Base-by-base conservation (phyloP, 1,140 invertebrate genomes). In the Leptonema lineaticorne region DNA sequence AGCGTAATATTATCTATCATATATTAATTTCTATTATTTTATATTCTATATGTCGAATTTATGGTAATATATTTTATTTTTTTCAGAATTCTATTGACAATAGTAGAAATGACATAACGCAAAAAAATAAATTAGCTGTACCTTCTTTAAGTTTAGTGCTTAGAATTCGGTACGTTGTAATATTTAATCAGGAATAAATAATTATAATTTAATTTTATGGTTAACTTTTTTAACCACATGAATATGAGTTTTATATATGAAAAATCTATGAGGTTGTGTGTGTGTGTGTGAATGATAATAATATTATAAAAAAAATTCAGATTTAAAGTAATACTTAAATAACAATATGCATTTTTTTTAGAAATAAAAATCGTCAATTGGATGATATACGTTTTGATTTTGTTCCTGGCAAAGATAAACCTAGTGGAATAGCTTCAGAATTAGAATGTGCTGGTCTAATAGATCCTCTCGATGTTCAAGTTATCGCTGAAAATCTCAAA, bases 371-470 rank as follows among this genome's bases (percentile, higher is more conserved):
- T 73, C 84, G 91, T 65, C 96, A 98, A 81, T 80, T 99, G 33
- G 98, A 99, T 80, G 97, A 99, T 77, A 99, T 99, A 72, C 88
- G 95, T 74, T 99, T 99, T 80, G 95, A 99, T 78, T 99, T 94
- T 79, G 89, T 91, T 2, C 88, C 92, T 11, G 93, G 93, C 1
- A 90, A 93, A 80, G 96, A 99, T 79, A 93, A 93, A 0, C 89
- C 95, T 0, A 94, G 97, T 80, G 95, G 95, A 46, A 97, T 98
- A 65, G 94, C 96, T 2, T 85, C 90, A 8, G 96, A 99, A 82
- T 81, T 99, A 69, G 94, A 98, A 11, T 92, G 92, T 57, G 96
- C 96, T 20, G 95, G 96, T 6, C 83, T 99, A 16, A 94, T 99
- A 5, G 93, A 98, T 78, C 91, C 92, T 3, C 88, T 90, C 74